A percentile compares a stretch with the other conserved stretches of the same genome.
Evolutionary conservation across 2,797 vertebrate genomes (phyloP).

Genomic region (Vireo griseus): DNA sequence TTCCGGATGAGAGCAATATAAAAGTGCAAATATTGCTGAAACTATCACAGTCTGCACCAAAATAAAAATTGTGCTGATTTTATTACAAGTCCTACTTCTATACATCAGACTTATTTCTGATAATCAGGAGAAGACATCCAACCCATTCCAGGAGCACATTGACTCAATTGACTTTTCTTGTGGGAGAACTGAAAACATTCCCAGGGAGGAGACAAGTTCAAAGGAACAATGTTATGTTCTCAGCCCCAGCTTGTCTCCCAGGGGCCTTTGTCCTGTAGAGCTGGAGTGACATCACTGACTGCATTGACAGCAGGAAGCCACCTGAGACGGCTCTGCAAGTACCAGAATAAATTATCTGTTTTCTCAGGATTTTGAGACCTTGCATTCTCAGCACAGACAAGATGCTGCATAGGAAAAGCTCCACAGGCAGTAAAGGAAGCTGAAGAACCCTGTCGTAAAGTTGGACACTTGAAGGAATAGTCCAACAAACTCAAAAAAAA

Average conservation of each 20-base stretch:
- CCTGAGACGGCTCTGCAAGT: background rate
- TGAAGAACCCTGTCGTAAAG: background rate
- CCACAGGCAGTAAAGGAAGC: background rate
- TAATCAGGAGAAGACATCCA: background rate
- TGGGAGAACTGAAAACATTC: background rate
- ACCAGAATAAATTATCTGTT: background rate
- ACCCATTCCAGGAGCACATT: background rate
- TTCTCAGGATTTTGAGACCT: background rate
- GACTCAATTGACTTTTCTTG: background rate
- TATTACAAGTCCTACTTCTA: background rate
- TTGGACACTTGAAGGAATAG: background rate
- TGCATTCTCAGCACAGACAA: accelerated
- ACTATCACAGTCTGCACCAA: background rate
- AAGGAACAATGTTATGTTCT: background rate
- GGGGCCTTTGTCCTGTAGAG: background rate
- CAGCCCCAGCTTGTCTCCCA: background rate
- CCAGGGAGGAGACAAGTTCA: background rate
- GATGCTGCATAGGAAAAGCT: background rate
- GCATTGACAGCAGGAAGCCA: background rate
- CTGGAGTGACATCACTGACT: background rate
- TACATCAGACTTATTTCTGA: background rate
- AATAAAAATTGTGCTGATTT: background rate
- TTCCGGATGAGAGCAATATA: background rate
- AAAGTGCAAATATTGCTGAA: background rate
- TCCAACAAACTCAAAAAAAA: background rate